Conservation (phyloP, 2,888 invertebrate species). For the Halocaridina rubra region DNA sequence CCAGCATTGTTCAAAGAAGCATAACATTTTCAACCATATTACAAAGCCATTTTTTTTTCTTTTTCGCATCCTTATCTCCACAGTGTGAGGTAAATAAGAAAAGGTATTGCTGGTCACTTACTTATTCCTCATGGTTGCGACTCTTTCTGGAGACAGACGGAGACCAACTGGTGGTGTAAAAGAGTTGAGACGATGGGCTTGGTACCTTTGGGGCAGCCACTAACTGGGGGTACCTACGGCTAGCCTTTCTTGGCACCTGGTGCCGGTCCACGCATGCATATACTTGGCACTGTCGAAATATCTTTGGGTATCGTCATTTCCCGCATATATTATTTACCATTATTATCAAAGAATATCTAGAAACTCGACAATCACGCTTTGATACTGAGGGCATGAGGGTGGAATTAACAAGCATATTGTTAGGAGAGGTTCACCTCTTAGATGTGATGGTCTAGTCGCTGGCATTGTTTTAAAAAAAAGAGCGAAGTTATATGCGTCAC, state of each 20-base stretch:
- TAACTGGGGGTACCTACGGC: not conserved
- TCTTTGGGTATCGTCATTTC: not conserved
- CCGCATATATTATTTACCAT: not conserved
- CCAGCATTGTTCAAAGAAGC: no score
- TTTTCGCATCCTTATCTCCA: no score
- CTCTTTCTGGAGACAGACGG: constrained; percentile 23
- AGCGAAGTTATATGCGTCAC: no score
- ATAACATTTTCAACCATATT: no score
- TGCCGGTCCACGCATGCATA: constrained; percentile 5
- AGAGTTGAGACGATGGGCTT: not conserved
- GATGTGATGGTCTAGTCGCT: no score
- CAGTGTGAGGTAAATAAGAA: not conserved
- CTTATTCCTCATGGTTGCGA: constrained; percentile 51
- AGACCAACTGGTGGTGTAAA: constrained; percentile 41
- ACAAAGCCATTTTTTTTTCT: no score
- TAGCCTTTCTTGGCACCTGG: constrained; percentile 30
- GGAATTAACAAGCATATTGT: no score
- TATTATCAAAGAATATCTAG: no score
- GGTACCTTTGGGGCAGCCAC: not conserved
- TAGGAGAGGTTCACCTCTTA: no score
- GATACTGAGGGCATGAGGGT: no score
- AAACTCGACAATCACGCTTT: no score
- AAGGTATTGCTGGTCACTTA: constrained; percentile 16
- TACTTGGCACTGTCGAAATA: not conserved
- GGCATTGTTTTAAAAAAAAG: no score